A percentile compares a stretch with the other conserved stretches of the same genome.
Evolutionary conservation across 2,888 invertebrate species (phyloP).

Genomic region (Platypus cylindrus): DNA sequence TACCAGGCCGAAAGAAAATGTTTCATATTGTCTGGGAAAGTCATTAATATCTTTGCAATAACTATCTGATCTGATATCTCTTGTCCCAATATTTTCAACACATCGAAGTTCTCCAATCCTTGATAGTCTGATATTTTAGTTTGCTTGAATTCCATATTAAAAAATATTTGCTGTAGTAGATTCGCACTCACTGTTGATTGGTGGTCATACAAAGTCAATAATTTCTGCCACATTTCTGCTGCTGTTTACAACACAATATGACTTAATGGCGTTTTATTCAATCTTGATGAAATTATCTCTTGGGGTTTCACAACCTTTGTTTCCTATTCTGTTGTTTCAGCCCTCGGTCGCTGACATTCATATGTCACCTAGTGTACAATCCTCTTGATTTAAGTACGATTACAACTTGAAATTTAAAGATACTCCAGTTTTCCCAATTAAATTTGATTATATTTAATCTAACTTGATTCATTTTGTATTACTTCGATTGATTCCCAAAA

Average conservation of each 20-base stretch:
- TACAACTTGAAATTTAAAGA: conserved; percentile 15
- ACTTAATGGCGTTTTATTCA: conserved; percentile 17
- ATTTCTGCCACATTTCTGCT: conserved; percentile 19
- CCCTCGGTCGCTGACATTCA: conserved; percentile 3
- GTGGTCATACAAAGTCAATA: conserved; percentile 17
- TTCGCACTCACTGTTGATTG: conserved; percentile 18
- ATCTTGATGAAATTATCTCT: conserved; percentile 17
- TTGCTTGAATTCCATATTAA: conserved; percentile 13
- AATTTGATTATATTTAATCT: too few relatives aligned
- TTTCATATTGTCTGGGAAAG: conserved; percentile 14
- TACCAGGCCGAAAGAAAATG: conserved; percentile 20
- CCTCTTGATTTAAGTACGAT: conserved; percentile 15
- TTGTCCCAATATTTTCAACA: conserved; percentile 16
- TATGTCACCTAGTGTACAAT: conserved; percentile 8
- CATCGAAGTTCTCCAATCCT: conserved; percentile 16
- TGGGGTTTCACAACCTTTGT: conserved; percentile 17
- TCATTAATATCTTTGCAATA: conserved; percentile 17
- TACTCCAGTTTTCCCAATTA: conserved; percentile 13
- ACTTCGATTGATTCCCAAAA: too few relatives aligned
- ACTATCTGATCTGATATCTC: conserved; percentile 17
- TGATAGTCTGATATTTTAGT: conserved; percentile 10
- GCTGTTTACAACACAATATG: conserved; percentile 18
- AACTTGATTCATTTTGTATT: too few relatives aligned
- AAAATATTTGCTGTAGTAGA: conserved; percentile 17
- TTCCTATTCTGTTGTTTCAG: conserved; percentile 11